Evolutionary conservation across 2,888 invertebrate species (phyloP), one percentile per base, ranked within the genome.

Genomic region (Hesperia comma): DNA sequence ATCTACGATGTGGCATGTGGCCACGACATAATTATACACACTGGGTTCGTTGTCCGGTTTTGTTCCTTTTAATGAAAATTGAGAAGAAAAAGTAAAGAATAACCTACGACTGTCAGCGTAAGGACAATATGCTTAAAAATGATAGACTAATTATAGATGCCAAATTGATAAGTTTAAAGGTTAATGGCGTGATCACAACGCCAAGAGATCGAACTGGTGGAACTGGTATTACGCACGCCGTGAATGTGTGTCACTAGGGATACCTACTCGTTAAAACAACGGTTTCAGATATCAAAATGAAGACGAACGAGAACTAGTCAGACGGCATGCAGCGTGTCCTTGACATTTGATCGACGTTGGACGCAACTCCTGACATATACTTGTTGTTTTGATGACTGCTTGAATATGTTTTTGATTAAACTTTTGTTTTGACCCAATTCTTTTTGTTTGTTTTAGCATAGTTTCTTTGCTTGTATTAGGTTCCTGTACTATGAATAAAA

Each of bases 291-390:
- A 75, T 75, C 68, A 63, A 73, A 74, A 71, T 69, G 76, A 79
- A 79, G 77, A 82, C 69, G 79, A 79, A 72, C 73, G 69, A 75
- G 49, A 80, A 85, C 80, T 75, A 70, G 82, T 80, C 77, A 68
- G 70, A 71, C 69, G 69, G 71, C 70, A 74, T 73, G 71, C 76
- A 69, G 70, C 63, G 61, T 69, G 81, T 75, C 86, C 87, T 85
- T 86, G 87, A 85, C 85, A 79, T 85, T 85, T 85, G 76, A 71
- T 80, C 80, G 79, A 58, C 73, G 51, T 53, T 64, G 57, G 64
- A 64, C 57, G 51, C 21, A 63, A 33, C 51, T 51, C 37, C 63
- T 58, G 58, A 53, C 63, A 64, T 32, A 54, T 32, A 10, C n/a
- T n/a, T 70, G 68, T 63, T 53, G 21, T 63, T 57, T 68, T 32